Evolutionary conservation across 2,113 vertebrate genomes (phyloP).

Genomic region (Protobothrops flavoviridis): DNA sequence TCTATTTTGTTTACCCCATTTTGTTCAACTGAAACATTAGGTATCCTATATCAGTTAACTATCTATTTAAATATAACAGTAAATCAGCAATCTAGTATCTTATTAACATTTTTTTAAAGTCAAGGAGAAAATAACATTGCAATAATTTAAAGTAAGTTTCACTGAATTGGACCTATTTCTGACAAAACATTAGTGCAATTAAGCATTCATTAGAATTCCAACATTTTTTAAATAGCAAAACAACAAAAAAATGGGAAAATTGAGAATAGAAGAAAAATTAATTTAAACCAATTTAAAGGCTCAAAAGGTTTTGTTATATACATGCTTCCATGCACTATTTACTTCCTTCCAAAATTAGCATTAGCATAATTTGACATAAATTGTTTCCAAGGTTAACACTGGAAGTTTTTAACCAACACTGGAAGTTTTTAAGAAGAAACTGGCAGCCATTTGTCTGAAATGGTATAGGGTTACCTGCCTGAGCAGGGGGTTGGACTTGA

Average conservation of each 20-base stretch:
- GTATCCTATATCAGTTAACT: background rate
- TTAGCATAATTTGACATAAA: background rate
- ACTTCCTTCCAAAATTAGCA: background rate
- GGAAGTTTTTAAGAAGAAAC: too few relatives aligned
- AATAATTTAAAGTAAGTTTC: background rate
- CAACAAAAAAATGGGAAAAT: too few relatives aligned
- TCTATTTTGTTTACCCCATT: background rate
- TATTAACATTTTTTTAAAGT: background rate
- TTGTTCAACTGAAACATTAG: background rate
- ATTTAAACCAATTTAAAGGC: background rate
- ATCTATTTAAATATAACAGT: background rate
- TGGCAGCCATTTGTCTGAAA: too few relatives aligned
- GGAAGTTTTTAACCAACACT: too few relatives aligned
- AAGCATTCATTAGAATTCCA: background rate
- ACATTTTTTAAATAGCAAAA: background rate
- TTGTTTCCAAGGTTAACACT: background rate
- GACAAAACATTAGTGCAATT: background rate
- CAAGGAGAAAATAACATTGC: background rate
- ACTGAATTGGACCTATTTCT: background rate
- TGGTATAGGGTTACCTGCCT: too few relatives aligned
- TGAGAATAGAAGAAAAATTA: background rate
- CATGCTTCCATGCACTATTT: background rate
- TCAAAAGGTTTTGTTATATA: background rate
- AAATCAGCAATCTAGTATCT: background rate
- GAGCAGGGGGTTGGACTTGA: too few relatives aligned